Base-by-base conservation (phyloP, 2,113 vertebrate genomes). In the Psilopogon haemacephalus region DNA sequence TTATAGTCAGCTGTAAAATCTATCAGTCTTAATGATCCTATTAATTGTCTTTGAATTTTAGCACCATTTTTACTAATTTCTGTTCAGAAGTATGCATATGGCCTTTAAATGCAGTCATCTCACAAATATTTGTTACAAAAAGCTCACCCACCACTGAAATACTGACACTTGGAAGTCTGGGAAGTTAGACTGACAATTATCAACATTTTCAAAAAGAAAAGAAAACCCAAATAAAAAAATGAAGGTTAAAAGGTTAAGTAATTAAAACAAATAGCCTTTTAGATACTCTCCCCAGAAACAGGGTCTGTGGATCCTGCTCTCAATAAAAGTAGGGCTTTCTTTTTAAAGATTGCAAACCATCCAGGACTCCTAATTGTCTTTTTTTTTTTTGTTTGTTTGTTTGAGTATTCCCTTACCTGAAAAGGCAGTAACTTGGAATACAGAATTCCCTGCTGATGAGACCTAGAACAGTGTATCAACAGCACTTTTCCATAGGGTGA, bases 21-120 rank as follows among this genome's bases (percentile, higher is more conserved):
- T 73, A 85, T 87, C 89, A 70, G 59, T 85, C 78, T 90, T 96
- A 94, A 96, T 77, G 84, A 85, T 70, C 33, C 86, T 71, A 68
- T 85, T 95, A 94, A 95, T 91, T 86, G 62, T 19, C 92, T 88
- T 78, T 90, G 83, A 67, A 83, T 96, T 94, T 92, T 68, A 89
- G 63, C 81, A 89, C 89, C 74, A 69, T 93, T 95, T 92, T 79
- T 48, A 85, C 86, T 1, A 0, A 32, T 79, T 87, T 72, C 62
- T 93, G 78, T 86, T 80, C 38, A 38, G 59, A 87, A 79, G 15
- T 70, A 86, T 60, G 50, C 32, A 26, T 55, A 55, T 8, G 15
- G 12, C 48, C 63, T 82, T 87, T 79, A 64, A 89, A 9, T 27
- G 30, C 42, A 81, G 30, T 77, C 23, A 63, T 16, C 17, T 77